Evolutionary conservation across 2,797 vertebrate species (phyloP).

Genomic region (Xenopus petersii): DNA sequence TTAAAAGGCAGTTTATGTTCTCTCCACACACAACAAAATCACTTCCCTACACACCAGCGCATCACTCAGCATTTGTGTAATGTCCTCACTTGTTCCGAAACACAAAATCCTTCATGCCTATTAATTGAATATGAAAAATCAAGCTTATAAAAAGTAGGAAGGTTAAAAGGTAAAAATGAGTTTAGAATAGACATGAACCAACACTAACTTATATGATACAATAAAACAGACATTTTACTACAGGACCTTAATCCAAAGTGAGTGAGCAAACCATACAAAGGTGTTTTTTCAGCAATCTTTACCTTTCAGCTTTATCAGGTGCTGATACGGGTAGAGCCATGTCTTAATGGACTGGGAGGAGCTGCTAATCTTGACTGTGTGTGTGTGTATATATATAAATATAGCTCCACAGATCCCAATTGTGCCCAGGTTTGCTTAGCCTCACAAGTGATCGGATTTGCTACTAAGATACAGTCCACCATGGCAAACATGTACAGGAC

Average conservation of each 20-base stretch:
- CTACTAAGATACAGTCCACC: neutral
- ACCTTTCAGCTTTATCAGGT: slow-evolving; percentile 28
- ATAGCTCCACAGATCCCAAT: neutral
- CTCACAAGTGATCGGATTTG: neutral
- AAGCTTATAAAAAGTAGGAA: too few species aligned
- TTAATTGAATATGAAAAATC: too few species aligned
- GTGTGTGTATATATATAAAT: slow-evolving; percentile 23
- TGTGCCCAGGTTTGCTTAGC: neutral
- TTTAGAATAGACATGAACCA: too few species aligned
- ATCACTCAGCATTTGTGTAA: too few species aligned
- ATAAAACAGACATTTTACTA: neutral
- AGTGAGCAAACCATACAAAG: slow-evolving; percentile 8
- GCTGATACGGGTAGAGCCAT: neutral
- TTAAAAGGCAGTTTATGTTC: too few species aligned
- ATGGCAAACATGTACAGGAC: slow-evolving; percentile 8
- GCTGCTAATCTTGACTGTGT: neutral
- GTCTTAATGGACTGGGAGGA: slow-evolving; percentile 34
- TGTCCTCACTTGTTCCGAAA: too few species aligned
- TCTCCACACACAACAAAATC: too few species aligned
- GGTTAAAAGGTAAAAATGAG: too few species aligned
- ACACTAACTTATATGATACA: too few species aligned
- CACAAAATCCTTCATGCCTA: too few species aligned
- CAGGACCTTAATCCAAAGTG: neutral
- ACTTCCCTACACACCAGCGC: too few species aligned
- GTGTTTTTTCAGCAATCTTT: slow-evolving; percentile 32